Base-by-base conservation (phyloP, 1,140 invertebrate genomes). In the Bilobella aurantiaca region DNA sequence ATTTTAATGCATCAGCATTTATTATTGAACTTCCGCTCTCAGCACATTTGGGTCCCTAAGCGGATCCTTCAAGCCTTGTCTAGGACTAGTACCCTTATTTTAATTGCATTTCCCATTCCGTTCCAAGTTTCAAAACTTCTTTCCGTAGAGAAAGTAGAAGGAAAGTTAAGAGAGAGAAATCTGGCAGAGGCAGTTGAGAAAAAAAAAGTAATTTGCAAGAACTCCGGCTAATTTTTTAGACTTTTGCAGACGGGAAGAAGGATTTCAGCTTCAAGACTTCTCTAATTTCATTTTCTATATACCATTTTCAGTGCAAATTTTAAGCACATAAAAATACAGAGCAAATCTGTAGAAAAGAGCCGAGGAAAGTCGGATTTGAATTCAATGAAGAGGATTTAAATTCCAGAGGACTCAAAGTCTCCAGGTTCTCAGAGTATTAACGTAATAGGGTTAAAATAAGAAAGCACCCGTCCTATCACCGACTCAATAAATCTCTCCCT, bases 1-100 rank as follows among this genome's bases (percentile, higher is more conserved):
- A 53, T 53, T 53, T 23, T 23, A 53, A 53, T 53, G 49, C 49
- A 53, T 53, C 49, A 53, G 49, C 49, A 53, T 53, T 53, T 53
- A 53, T 53, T 53, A 53, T 53, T 53, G 23, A 53, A 53, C 12
- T 25, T 12, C 53, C 21, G 12, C 53, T 29, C 30, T 58, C 30
- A 29, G 57, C 57, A 29, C 57, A 58, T 8, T 56, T 56, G 12
- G 12, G 21, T 18, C 53, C 30, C 28, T 58, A 29, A 58, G 30
- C 57, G 5, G 31, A 62, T 47, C 46, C 37, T 31, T 28, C n/a
- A n/a, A n/a, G n/a, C n/a, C n/a, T n/a, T n/a, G n/a, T n/a, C n/a
- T n/a, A n/a, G n/a, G n/a, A n/a, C n/a, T 63, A 49, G 25, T 63
- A 28, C 62, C 31, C 29, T 21, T 47, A 47, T 30, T 29, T 30